Base-by-base conservation (phyloP, 2,888 invertebrate genomes). In the Lochmaea crataegi region DNA sequence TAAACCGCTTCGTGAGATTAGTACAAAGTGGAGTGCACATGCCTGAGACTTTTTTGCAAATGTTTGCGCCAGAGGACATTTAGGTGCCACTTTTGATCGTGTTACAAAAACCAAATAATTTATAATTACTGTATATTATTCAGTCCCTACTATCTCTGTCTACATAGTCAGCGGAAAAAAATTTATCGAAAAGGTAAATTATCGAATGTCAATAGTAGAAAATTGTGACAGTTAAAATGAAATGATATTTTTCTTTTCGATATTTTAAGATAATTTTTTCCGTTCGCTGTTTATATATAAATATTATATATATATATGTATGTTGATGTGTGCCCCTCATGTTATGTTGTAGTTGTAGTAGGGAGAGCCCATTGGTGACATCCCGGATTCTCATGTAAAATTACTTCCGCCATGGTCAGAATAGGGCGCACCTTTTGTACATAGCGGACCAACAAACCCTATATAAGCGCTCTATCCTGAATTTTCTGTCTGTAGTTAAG, bases 61-160 rank as follows among this genome's bases (percentile, higher is more conserved):
- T 7, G 32, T 38, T 71, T 68, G 73, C 74, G 76, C 73, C 68
- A 53, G 63, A 60, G 58, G 72, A 71, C 72, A 78, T 79, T 78
- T 57, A 83, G 86, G 86, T 85, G 86, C 86, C 86, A 85, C 86
- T 85, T 70, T 85, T 83, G 83, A 84, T 85, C 85, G 86, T 86
- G 86, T 87, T 87, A 87, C 86, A 86, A 86, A 87, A 87, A 87
- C 87, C 87, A 87, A 87, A 87, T 87, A 87, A 87, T 86, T 87
- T 86, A 86, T 87, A 85, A 38, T 38, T 82, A 81, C 82, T 83
- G 80, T 82, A 80, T 80, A 82, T 83, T 81, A 80, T 81, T 81
- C 81, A 82, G 81, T 81, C 18, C 79, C 80, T 81, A 79, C 77
- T 82, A 77, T 82, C 74, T 79, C 79, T 81, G 80, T 82, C 80